Percentiles rank a stretch among this genome's conserved stretches.
phyloP scores from a whole-genome alignment of 2,113 vertebrate species.

The Muntiacus reevesi region DNA sequence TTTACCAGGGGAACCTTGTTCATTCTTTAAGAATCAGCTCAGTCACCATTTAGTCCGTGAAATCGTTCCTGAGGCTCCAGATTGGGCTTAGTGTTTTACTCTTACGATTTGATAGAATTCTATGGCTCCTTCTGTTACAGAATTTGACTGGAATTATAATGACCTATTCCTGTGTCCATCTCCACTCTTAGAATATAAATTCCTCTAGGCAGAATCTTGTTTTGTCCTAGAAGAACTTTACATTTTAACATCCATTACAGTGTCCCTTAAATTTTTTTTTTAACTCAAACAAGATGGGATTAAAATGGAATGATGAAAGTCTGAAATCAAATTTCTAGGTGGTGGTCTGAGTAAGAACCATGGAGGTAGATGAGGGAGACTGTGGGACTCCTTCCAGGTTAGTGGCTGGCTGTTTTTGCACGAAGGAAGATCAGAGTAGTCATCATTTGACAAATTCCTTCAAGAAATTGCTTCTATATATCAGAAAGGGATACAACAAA shows the following conservation, averaged over 20 bases:
- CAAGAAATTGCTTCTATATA: not conserved
- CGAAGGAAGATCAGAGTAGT: not conserved
- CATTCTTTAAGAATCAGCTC: not conserved
- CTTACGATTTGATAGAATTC: not conserved
- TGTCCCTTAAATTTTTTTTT: not conserved
- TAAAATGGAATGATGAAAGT: not conserved
- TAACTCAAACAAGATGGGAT: not conserved
- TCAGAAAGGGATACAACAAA: not conserved
- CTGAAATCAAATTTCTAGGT: not conserved
- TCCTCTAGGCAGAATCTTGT: not conserved
- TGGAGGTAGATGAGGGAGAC: not conserved
- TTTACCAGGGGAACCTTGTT: not conserved
- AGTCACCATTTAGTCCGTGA: not conserved
- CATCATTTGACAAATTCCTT: not conserved
- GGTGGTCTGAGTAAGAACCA: not conserved
- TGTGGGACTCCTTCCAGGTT: not conserved
- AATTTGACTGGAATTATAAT: not conserved
- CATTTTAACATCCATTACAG: not conserved
- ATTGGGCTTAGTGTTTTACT: not conserved
- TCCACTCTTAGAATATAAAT: not conserved
- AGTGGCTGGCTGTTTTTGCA: not conserved
- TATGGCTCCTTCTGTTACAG: not conserved
- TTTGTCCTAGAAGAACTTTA: not conserved
- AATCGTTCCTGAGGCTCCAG: not conserved
- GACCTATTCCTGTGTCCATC: not conserved